Evolutionary conservation across 2,797 vertebrate genomes (phyloP).

Genomic region (Tenualosa ilisha): DNA sequence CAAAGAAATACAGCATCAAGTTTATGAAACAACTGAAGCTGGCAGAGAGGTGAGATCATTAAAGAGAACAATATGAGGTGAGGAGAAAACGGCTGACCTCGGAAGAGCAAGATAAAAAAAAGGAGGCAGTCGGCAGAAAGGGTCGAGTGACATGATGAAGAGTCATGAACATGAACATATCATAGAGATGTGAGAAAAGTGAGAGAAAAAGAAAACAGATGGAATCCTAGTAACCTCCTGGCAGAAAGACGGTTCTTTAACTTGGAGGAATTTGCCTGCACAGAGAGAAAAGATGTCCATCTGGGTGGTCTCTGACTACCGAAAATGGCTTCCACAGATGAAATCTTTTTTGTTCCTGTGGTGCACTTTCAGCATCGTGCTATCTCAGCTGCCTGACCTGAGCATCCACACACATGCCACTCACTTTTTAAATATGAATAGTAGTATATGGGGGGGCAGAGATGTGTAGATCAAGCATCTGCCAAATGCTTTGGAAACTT

Average conservation of each 20-base stretch:
- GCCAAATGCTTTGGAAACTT: conserved; percentile 20
- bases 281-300: conserved; percentile 47
- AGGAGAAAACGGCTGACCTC: conserved; percentile 51
- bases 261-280: conserved; percentile 52
- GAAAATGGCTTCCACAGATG: conserved; percentile 56
- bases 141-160: conserved; percentile 32
- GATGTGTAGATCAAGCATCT: neutral
- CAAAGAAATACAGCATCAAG: neutral
- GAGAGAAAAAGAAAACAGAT: conserved; percentile 34
- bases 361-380: conserved; percentile 27
- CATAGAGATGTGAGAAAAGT: conserved; percentile 31
- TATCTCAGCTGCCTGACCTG: neutral
- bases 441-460: neutral
- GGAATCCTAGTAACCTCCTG: conserved; percentile 61
- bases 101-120: conserved; percentile 27
- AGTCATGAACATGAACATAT: neutral
- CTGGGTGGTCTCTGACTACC: conserved; percentile 72
- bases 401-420: neutral
- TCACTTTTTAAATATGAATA: neutral
- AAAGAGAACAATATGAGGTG: neutral
- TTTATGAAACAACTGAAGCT: neutral
- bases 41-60: neutral
- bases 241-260: conserved; percentile 56
- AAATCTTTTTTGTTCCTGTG: conserved; percentile 53
- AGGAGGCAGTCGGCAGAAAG: conserved; percentile 60